Percentiles rank a stretch among this genome's conserved stretches.
Evolutionary conservation across 2,113 vertebrate genomes (phyloP).

Genomic region (Gopherus flavomarginatus): DNA sequence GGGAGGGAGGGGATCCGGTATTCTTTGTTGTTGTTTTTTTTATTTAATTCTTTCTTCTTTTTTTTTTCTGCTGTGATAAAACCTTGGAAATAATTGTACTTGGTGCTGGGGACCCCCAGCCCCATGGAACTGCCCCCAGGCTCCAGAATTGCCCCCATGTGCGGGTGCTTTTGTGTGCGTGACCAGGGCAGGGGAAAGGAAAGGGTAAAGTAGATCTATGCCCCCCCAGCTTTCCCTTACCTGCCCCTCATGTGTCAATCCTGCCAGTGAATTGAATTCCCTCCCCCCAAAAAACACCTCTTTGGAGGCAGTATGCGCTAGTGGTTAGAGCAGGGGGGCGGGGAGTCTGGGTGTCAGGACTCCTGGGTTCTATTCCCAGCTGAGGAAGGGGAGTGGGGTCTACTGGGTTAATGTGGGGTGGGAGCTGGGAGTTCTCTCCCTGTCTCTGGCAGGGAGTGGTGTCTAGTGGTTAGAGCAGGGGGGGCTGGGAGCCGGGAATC

Average conservation of each 20-base stretch:
- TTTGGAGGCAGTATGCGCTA: neutral
- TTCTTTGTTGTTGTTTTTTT: conserved; percentile 65
- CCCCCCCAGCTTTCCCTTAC: neutral
- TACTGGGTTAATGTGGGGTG: no score
- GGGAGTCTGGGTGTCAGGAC: no score
- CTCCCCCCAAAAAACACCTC: no score
- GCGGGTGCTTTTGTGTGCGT: neutral
- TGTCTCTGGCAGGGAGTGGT: no score
- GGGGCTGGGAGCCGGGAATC: no score
- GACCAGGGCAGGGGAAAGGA: neutral
- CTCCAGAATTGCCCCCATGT: neutral
- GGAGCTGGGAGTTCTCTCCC: no score
- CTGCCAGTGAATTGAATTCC: neutral
- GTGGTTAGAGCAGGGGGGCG: neutral
- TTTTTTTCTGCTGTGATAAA: conserved; percentile 73
- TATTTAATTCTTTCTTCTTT: conserved; percentile 32
- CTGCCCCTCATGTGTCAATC: no score
- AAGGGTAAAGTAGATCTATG: neutral
- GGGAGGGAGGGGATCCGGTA: neutral
- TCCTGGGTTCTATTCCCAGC: neutral
- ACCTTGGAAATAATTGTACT: conserved; percentile 68
- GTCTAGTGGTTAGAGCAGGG: no score
- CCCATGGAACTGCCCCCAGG: neutral
- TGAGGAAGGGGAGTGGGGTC: no score
- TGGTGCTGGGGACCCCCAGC: neutral